Base-by-base conservation (phyloP, 2,888 invertebrate genomes). In the Drosophila buzzatii region DNA sequence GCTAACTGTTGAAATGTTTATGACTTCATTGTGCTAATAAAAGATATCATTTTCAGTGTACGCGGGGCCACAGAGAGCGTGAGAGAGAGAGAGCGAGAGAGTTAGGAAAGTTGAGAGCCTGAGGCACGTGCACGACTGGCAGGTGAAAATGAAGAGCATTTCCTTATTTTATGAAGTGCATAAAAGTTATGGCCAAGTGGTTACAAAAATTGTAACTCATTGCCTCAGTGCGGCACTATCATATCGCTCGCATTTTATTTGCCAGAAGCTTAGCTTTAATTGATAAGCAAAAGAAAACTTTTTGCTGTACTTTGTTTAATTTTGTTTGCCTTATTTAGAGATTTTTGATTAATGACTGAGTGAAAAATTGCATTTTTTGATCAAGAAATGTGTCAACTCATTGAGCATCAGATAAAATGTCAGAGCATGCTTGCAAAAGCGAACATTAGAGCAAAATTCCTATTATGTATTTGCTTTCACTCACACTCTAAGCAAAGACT, bases 11-110 rank as follows among this genome's bases (percentile, higher is more conserved):
- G 89, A 86, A 85, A 77, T 86, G 86, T 89, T 86, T 86, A 89
- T 86, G 87, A 82, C 86, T 89, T 86, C 89, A 86, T 86, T 86
- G 82, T 81, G 81, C 88, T 87, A 87, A 85, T 85, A 87, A 85
- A 87, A 79, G 79, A 81, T 85, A 85, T 81, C 73, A 85, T 87
- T 87, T 85, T 67, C 73, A 69, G 72, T 61, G 60, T 47, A 42
- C 20, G 37, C 20, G n/a, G 53, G 8, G 42, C 37, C 27, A 42
- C n/a, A 3, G 10, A 41, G 31, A 10, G 37, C 18, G 16, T 5
- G 18, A 18, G 10, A 5, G 44, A 5, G 52, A 2, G 39, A 8
- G 42, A 20, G 20, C 2, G 44, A 18, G 8, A 14, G 42, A 4
- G 42, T 1, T 2, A 31, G 16, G 1, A 18, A 0, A 23, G 45